phyloP scores from a whole-genome alignment of 2,888 invertebrate species.

The Megastigmus dorsalis region DNA sequence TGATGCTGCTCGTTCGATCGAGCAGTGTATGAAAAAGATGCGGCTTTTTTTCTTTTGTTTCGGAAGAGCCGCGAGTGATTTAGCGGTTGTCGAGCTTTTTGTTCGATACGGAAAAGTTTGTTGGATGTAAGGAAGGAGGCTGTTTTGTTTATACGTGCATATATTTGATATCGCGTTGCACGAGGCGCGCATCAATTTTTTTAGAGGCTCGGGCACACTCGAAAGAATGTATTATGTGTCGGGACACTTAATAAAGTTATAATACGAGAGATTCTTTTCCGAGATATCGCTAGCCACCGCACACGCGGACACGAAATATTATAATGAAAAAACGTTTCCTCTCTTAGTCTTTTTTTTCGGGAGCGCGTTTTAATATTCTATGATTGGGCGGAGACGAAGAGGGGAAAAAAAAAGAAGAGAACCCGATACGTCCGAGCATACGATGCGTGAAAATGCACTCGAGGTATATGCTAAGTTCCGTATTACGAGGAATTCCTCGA shows the following conservation, averaged over 20 bases:
- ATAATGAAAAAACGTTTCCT: background rate
- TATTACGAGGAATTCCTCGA: conserved; percentile 34
- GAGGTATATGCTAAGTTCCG: no score
- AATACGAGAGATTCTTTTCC: background rate
- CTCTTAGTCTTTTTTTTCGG: background rate
- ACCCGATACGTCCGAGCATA: conserved; percentile 13
- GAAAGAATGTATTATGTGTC: background rate
- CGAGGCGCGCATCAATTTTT: background rate
- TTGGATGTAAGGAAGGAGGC: no score
- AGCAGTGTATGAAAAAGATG: no score
- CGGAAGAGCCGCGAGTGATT: no score
- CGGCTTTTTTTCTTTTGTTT: no score
- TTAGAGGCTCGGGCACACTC: background rate
- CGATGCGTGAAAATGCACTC: conserved; percentile 37
- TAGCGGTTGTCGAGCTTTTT: conserved; percentile 16
- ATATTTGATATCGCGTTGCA: conserved; percentile 7
- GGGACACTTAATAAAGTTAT: background rate
- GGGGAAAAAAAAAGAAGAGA: no score
- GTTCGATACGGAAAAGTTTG: no score
- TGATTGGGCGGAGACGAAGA: no score
- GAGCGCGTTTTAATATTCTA: background rate
- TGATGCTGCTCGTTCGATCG: no score
- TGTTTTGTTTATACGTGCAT: no score
- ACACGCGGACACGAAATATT: background rate
- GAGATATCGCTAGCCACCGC: conserved; percentile 2